phyloP scores from a whole-genome alignment of 2,797 vertebrate species.

The Manis crassicaudata region DNA sequence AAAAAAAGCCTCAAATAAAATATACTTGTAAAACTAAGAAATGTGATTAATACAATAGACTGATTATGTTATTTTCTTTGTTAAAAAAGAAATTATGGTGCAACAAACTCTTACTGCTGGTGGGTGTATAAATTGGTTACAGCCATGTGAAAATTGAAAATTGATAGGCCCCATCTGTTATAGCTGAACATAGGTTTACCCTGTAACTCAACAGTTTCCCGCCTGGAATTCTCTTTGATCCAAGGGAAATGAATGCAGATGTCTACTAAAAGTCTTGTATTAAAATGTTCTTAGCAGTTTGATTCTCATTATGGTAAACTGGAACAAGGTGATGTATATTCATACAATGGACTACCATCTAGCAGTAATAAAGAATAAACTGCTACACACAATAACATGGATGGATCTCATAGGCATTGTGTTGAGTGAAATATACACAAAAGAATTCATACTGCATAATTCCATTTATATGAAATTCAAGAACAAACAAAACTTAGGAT shows the following conservation, averaged over 20 bases:
- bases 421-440: background rate
- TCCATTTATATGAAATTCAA: background rate
- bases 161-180: background rate
- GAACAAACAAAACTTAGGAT: background rate
- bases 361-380: conserved; percentile 17
- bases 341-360: background rate
- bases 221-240: background rate
- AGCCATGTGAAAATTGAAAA: background rate
- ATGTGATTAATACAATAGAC: background rate
- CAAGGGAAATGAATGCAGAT: background rate
- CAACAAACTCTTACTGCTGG: conserved; percentile 16
- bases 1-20: background rate
- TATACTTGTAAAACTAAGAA: conserved; percentile 5
- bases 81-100: background rate
- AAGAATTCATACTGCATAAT: background rate
- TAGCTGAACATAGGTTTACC: background rate
- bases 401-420: background rate
- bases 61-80: background rate
- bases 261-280: background rate
- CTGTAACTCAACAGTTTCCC: background rate
- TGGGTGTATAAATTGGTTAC: background rate
- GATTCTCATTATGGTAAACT: conserved; percentile 1
- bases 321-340: background rate
- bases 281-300: conserved; percentile 7
- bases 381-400: background rate